Percentiles rank a stretch among this genome's conserved stretches.
Evolutionary conservation across 2,113 vertebrate species (phyloP).

Genomic region (Cebus imitator): DNA sequence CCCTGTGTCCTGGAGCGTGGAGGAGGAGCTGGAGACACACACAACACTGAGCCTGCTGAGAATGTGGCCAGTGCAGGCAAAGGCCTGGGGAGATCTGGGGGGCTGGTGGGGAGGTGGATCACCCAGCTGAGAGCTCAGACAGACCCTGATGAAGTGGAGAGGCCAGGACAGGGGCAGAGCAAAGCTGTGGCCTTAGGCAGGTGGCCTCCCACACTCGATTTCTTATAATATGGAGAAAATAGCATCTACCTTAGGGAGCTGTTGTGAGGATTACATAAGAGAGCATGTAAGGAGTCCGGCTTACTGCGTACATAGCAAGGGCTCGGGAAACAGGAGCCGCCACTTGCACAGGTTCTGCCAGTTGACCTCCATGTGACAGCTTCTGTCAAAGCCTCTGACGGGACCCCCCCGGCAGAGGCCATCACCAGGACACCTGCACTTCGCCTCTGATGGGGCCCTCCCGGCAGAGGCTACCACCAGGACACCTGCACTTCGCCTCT

Average conservation of each 20-base stretch:
- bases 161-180: background rate
- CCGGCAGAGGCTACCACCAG: accelerated
- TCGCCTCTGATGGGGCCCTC: no score
- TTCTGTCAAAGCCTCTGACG: accelerated
- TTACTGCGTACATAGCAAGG: background rate
- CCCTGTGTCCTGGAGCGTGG: accelerated
- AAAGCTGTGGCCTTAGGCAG: background rate
- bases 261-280: background rate
- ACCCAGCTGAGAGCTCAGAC: background rate
- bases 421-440: accelerated
- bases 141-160: background rate
- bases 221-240: background rate
- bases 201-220: background rate
- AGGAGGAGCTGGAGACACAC: accelerated
- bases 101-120: background rate
- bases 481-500: background rate
- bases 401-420: background rate
- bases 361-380: accelerated
- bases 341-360: background rate
- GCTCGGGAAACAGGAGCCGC: accelerated
- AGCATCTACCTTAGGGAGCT: background rate
- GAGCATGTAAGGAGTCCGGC: accelerated
- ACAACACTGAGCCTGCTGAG: accelerated
- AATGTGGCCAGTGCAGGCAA: accelerated
- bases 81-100: background rate